Percentiles rank a stretch among this genome's conserved stretches.
Conservation (phyloP, 2,888 invertebrate species). For the Lysandra bellargus region DNA sequence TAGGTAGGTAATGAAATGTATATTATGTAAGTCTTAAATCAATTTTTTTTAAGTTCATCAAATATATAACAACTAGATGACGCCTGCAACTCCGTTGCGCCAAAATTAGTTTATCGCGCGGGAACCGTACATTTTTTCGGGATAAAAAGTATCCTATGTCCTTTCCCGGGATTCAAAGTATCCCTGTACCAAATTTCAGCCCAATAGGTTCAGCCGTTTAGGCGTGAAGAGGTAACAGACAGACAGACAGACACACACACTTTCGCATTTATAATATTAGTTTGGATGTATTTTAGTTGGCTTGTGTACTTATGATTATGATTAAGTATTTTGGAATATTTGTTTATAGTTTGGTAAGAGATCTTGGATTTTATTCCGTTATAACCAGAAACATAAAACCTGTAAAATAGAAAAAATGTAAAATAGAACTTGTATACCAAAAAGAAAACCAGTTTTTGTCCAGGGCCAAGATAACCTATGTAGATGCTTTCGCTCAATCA, state of each 20-base stretch:
- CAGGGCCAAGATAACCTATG: not conserved
- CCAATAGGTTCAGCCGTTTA: no score
- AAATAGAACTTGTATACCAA: not conserved
- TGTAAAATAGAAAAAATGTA: not conserved
- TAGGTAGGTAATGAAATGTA: not conserved
- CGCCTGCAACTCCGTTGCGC: no score
- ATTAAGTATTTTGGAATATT: not conserved
- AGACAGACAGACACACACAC: no score
- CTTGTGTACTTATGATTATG: conserved; percentile 21
- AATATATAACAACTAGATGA: no score
- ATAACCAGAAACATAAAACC: not conserved
- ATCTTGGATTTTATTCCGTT: not conserved
- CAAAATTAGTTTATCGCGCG: no score
- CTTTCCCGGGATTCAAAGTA: no score
- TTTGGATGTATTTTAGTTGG: not conserved
- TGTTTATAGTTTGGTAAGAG: not conserved
- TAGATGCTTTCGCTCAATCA: not conserved
- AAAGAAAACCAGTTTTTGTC: not conserved
- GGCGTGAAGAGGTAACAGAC: no score
- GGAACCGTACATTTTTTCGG: no score
- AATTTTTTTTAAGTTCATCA: not conserved
- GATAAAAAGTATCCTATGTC: no score
- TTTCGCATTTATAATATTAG: no score
- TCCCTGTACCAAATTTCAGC: no score
- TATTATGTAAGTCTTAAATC: not conserved